Evolutionary conservation across 2,888 invertebrate genomes (phyloP), one percentile per base, ranked within the genome.

Genomic region (Trachelus tabidus): DNA sequence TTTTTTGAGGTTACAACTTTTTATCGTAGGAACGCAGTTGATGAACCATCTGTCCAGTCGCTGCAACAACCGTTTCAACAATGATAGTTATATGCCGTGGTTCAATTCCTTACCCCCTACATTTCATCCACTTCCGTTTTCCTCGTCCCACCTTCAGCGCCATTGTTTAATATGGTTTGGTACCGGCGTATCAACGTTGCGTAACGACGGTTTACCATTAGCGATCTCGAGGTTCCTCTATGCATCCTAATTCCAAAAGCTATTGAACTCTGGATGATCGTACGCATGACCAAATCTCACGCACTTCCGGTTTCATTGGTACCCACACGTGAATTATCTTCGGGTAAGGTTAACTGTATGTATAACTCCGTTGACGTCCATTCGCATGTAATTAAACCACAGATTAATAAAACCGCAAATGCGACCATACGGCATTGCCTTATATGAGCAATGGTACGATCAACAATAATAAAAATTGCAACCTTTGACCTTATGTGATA

Each of bases 111-210:
- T 23, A 23, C 83, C 83, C 84, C 81, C 80, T 79, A 73, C 80
- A 23, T 56, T 56, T 81, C 83, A 81, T 81, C 78, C 80, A 79
- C 81, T 85, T 85, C 85, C 87, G 84, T 84, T 82, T 76, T 80
- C 81, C 82, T 81, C 78, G 81, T 83, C 81, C 81, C 84, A 80
- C 73, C 73, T 78, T 69, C 40, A 81, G 81, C 80, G 81, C 86
- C 84, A 89, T 90, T 90, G 90, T 91, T 91, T 88, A 87, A 87
- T 88, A 89, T 87, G 88, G 88, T 84, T 86, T 86, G 88, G 88
- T 86, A 86, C 82, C 81, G 81, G 77, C 84, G 35, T 35, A 35
- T 12, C 35, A 35, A 35, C 85, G 88, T 90, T 89, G 89, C 88
- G 86, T 81, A 88, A 89, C 84, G 85, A 86, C 85, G 86, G 79